Percentiles rank a stretch among this genome's conserved stretches.
Conservation (phyloP, 2,113 vertebrate genomes). For the Nestor notabilis region DNA sequence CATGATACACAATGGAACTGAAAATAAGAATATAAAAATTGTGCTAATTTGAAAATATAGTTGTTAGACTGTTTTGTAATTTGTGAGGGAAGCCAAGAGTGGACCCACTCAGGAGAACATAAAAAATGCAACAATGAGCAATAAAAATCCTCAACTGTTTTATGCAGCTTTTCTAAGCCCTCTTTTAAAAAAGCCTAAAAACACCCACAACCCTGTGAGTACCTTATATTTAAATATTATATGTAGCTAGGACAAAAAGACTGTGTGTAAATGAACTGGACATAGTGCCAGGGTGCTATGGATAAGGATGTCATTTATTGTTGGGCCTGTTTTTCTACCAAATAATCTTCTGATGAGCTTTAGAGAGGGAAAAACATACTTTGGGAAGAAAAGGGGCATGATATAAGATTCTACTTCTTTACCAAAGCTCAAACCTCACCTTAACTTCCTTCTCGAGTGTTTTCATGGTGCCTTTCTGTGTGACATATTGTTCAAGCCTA, state of each 20-base stretch:
- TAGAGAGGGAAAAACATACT: neutral
- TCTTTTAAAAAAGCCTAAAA: neutral
- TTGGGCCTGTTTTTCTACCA: neutral
- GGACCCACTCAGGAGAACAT: neutral
- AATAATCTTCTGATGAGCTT: neutral
- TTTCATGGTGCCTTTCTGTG: neutral
- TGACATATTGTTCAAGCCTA: neutral
- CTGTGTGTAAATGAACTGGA: neutral
- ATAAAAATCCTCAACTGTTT: fast-evolving
- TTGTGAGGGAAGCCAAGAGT: neutral
- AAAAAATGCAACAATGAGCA: neutral
- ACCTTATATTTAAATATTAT: neutral
- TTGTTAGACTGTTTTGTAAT: neutral
- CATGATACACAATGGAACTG: neutral
- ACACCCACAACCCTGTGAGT: fast-evolving
- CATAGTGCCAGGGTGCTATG: neutral
- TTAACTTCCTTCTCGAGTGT: neutral
- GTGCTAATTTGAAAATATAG: neutral
- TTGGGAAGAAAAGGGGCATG: neutral
- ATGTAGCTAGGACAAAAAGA: neutral
- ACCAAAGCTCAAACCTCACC: neutral
- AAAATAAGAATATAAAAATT: neutral
- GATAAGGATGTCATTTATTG: neutral
- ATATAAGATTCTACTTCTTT: neutral
- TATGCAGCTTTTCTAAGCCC: neutral